Conservation (phyloP, 2,888 invertebrate species). For the Drosophila heteroneura region DNA sequence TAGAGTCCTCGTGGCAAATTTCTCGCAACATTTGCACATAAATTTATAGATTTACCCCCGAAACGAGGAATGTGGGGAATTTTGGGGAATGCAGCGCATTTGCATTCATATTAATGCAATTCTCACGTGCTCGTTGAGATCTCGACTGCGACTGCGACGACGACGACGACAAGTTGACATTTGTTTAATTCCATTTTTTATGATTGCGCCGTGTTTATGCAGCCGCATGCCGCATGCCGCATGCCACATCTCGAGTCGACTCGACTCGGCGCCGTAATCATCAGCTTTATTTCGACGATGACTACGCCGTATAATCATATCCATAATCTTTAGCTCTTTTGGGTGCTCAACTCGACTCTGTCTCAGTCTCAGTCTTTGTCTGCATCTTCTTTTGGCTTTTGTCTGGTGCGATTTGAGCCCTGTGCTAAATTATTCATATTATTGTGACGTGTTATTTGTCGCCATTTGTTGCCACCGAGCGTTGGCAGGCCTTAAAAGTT, state of each 20-base stretch:
- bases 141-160: conserved; percentile 26
- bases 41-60: conserved; percentile 72
- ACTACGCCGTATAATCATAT: conserved; percentile 52
- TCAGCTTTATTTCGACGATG: conserved; percentile 50
- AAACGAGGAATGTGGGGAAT: not conserved
- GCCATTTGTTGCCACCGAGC: conserved; percentile 38
- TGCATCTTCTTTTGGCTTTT: conserved; percentile 1
- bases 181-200: conserved; percentile 77
- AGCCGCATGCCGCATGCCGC: conserved; percentile 53
- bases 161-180: conserved; percentile 54
- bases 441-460: conserved; percentile 68
- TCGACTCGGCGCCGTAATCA: conserved; percentile 41
- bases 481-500: conserved; percentile 69
- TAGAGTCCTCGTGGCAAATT: conserved; percentile 57
- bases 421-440: conserved; percentile 64
- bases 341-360: conserved; percentile 18
- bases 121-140: conserved; percentile 76
- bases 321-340: conserved; percentile 68
- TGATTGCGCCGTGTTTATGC: conserved; percentile 75
- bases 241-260: conserved; percentile 20
- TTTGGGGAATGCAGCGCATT: conserved; percentile 50
- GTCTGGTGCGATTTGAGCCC: conserved; percentile 16
- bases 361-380: conserved; percentile 7
- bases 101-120: conserved; percentile 79
- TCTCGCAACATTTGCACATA: conserved; percentile 74